phyloP scores from a whole-genome alignment of 1,140 invertebrate genomes.

The Charaxes varanes region DNA sequence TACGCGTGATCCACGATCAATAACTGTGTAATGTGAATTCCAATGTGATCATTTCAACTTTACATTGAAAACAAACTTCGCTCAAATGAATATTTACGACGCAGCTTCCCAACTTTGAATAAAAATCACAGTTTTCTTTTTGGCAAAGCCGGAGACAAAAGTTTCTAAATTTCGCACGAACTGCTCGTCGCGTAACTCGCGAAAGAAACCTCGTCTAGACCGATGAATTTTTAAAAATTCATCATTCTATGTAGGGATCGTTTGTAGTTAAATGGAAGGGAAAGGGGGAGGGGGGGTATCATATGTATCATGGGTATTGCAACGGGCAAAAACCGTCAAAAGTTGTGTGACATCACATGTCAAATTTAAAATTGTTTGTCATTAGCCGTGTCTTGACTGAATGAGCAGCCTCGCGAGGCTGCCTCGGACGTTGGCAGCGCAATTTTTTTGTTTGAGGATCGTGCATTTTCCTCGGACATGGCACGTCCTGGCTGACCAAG shows the following conservation, averaged over 20 bases:
- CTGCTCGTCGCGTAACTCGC: slow-evolving; percentile 7
- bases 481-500: no score
- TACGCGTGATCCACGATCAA: slow-evolving; percentile 16
- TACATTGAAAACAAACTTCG: slow-evolving; percentile 33
- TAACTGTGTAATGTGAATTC: slow-evolving; percentile 31
- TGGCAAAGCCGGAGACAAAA: slow-evolving; percentile 19
- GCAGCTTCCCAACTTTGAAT: slow-evolving; percentile 28
- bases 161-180: slow-evolving; percentile 12
- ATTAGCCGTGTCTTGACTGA: no score
- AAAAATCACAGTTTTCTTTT: slow-evolving; percentile 25
- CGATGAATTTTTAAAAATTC: slow-evolving; percentile 2
- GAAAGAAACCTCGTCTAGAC: slow-evolving; percentile 12
- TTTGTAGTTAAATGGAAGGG: no score
- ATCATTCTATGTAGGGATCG: neutral
- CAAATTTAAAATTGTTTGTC: no score
- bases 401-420: no score
- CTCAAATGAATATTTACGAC: slow-evolving; percentile 38
- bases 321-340: no score
- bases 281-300: no score
- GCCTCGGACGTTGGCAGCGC: no score
- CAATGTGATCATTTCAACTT: slow-evolving; percentile 34
- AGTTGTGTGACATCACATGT: no score
- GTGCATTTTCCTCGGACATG: no score
- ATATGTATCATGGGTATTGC: no score
- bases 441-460: no score